Percentiles rank a stretch among this genome's conserved stretches.
These are phyloP conservation scores for Anguilla megastoma DNA, from an alignment of 2,797 vertebrate genomes.

Conservation along the genomic window DNA sequence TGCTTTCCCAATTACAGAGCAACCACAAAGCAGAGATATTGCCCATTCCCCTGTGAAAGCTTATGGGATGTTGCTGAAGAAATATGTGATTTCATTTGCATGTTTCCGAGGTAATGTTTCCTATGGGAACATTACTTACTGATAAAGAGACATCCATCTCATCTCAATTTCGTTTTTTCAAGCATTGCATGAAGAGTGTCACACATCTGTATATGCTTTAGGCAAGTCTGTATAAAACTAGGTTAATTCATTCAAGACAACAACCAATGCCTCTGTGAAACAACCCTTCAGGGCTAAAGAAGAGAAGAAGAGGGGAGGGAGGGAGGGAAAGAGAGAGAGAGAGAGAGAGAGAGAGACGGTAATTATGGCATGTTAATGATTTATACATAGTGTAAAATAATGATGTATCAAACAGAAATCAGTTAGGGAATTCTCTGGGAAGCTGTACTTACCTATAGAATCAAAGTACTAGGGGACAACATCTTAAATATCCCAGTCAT, in stretches of 20 bases:
- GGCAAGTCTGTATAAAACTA: conserved; percentile 4
- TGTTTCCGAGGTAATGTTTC: not conserved
- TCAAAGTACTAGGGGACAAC: not conserved
- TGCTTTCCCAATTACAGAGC: not conserved
- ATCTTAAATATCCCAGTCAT: not conserved
- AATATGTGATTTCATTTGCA: not conserved
- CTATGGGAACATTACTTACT: not conserved
- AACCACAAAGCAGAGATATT: not conserved
- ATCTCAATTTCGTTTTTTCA: not conserved
- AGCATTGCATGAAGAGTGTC: not conserved
- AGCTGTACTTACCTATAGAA: not conserved
- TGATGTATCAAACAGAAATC: not conserved
- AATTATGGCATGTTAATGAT: not conserved
- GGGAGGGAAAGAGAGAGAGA: too few relatives aligned
- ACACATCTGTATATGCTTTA: not conserved
- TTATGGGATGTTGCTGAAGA: not conserved
- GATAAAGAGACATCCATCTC: not conserved
- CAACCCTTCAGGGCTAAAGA: not conserved
- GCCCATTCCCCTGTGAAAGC: not conserved
- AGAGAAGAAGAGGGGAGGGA: not conserved
- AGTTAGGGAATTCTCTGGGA: not conserved
- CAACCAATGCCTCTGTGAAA: not conserved
- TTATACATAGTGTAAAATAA: not conserved
- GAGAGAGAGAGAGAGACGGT: not conserved
- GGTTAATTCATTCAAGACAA: conserved; percentile 5